Base-by-base conservation (phyloP, 2,888 invertebrate genomes). In the Mesodorylaimus sp. region DNA sequence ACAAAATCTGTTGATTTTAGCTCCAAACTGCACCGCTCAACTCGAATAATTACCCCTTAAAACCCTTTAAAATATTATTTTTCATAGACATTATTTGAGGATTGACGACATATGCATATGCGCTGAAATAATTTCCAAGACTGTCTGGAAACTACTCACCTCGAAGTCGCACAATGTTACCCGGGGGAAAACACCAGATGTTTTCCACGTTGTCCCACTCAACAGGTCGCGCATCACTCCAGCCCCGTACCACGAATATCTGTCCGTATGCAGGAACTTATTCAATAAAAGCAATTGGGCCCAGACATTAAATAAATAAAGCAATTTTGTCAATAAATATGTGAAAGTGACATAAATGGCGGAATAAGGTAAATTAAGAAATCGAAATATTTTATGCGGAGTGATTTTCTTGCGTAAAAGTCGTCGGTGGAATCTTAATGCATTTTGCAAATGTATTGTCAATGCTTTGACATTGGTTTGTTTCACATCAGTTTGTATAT, bases 321-420 rank as follows among this genome's bases (percentile, higher is more conserved):
- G 56, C 51, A 62, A 56, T 51, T 65, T 65, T 5, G 62, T 63
- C 46, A 59, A 52, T 24, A 64, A 48, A 48, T 63, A 63, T 56
- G 63, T 60, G 27, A 56, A 38, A 13, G 61, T 62, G 38, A 64
- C 64, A 51, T 60, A 64, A 52, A 58, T 61, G 16, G 63, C 60
- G 1, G 61, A 61, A 52, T 65, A 65, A 2, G 64, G 62, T n/a
- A 65, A 54, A 48, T 64, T 64, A 53, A 59, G 59, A 5, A 62
- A 32, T 46, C 59, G 53, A 28, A 65, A 52, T 45, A 63, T 48
- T 23, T 54, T 57, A 53, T 60, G 60, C 1, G 60, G 60, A 28
- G 56, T 54, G 13, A 63, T 52, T 19, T 55, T 53, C 42, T 23
- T 3, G 1, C 55, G 41, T 48, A 60, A 58, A 2, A 65, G 56